phyloP scores from a whole-genome alignment of 2,797 vertebrate species.

The Avahi laniger region DNA sequence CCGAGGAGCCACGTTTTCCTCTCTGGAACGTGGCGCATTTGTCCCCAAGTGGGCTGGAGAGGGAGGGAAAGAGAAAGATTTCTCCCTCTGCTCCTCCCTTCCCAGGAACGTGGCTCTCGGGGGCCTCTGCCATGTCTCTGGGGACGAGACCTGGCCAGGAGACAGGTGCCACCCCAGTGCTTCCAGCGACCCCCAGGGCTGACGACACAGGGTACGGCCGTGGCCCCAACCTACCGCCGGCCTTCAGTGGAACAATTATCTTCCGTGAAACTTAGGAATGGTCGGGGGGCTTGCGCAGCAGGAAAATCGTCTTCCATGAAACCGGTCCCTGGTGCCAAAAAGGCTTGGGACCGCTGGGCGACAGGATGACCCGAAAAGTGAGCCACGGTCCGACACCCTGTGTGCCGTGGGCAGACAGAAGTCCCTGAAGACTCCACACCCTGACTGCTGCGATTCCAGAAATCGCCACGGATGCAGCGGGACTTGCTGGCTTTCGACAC shows the following conservation, averaged over 20 bases:
- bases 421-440: no score
- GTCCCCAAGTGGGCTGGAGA: not conserved
- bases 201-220: not conserved
- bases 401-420: not conserved
- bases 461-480: accelerated
- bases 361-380: accelerated
- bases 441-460: accelerated
- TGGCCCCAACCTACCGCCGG: no score
- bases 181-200: accelerated
- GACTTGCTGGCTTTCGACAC: not conserved
- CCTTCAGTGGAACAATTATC: no score
- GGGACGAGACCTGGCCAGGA: accelerated
- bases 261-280: no score
- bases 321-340: no score
- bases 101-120: accelerated
- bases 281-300: no score
- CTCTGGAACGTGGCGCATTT: not conserved
- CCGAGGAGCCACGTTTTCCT: not conserved
- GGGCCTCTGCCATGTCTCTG: not conserved
- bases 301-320: no score
- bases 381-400: accelerated
- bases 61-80: not conserved
- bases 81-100: accelerated
- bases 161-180: accelerated
- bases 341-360: not conserved